Percentiles rank a stretch among this genome's conserved stretches.
Conservation (phyloP, 2,113 vertebrate species). For the Sylvia atricapilla region DNA sequence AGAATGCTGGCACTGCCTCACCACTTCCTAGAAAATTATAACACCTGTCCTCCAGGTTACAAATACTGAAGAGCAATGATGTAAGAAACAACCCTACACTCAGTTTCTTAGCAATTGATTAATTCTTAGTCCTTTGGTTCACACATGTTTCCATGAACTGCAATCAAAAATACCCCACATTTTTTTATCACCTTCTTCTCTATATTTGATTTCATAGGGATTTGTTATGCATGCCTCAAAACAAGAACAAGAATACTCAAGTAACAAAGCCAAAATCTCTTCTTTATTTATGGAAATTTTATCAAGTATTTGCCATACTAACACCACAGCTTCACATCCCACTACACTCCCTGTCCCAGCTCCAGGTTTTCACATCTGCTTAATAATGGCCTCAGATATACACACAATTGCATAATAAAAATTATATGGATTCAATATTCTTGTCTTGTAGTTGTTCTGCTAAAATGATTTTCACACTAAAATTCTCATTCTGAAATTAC, state of each 20-base stretch:
- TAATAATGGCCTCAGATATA: neutral
- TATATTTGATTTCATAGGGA: neutral
- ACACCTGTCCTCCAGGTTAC: neutral
- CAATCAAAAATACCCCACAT: neutral
- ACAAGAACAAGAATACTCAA: neutral
- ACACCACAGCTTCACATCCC: neutral
- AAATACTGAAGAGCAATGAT: neutral
- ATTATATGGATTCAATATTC: neutral
- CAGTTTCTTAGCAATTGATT: neutral
- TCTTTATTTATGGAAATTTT: neutral
- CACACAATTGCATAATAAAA: neutral
- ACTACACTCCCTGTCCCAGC: neutral
- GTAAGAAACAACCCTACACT: neutral
- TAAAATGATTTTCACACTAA: neutral
- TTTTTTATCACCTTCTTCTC: neutral
- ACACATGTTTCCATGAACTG: neutral
- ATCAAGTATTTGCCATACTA: neutral
- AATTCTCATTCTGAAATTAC: neutral
- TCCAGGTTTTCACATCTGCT: neutral
- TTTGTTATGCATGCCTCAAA: neutral
- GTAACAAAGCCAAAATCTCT: neutral
- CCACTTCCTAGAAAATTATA: neutral
- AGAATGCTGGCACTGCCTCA: neutral
- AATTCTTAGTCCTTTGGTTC: neutral
- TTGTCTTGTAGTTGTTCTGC: neutral